These are phyloP conservation scores for Protaetia brevitarsis DNA, from an alignment of 1,140 invertebrate species.

Conservation along the genomic window DNA sequence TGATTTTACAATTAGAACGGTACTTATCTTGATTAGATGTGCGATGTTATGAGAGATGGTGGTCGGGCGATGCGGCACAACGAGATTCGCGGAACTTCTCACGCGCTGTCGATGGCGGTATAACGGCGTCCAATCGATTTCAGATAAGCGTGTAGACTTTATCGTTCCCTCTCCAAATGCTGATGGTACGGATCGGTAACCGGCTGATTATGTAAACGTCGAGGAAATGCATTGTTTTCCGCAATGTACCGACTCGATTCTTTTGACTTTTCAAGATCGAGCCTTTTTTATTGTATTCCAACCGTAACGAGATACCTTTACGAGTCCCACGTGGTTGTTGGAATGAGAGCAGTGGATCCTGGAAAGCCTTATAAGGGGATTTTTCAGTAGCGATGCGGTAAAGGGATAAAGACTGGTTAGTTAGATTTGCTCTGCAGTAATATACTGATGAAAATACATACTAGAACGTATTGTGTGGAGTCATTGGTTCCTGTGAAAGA, in stretches of 20 bases:
- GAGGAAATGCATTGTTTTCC: conserved; percentile 5
- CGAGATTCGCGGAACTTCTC: not conserved
- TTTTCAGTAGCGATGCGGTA: too few relatives aligned
- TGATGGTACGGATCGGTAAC: not conserved
- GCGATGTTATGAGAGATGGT: conserved; percentile 8
- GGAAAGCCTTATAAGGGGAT: too few relatives aligned
- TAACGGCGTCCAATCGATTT: not conserved
- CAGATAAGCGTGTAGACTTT: not conserved
- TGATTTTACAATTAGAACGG: conserved; percentile 5
- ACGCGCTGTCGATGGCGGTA: not conserved
- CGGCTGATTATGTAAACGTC: conserved; percentile 8
- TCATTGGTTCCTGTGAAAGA: too few relatives aligned
- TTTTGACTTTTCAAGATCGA: not conserved
- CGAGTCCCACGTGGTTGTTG: not conserved
- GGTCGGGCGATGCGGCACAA: not conserved
- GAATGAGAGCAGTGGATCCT: not conserved
- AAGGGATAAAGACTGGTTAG: too few relatives aligned
- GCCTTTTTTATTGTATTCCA: not conserved
- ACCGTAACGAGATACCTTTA: not conserved
- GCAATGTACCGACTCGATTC: not conserved
- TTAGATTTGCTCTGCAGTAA: too few relatives aligned
- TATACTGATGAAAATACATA: too few relatives aligned
- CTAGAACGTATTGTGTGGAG: too few relatives aligned
- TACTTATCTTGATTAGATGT: conserved; percentile 1
- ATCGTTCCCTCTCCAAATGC: not conserved